Conservation (phyloP, 2,797 vertebrate genomes). For the Sebastolobus altivelis region DNA sequence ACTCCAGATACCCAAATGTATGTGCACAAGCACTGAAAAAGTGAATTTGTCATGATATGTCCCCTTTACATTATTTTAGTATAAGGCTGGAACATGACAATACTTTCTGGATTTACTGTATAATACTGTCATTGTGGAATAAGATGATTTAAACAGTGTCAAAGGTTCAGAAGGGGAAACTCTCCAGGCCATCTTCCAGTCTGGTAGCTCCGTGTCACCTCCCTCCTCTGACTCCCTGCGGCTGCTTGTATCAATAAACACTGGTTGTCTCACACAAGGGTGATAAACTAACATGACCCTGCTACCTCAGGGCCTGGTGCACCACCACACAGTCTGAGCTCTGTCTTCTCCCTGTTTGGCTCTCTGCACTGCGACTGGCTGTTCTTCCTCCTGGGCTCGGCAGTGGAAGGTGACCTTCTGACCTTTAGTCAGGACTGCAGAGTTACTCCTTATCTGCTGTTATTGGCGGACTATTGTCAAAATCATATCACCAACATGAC, state of each 20-base stretch:
- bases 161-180: neutral
- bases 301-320: conserved; percentile 9
- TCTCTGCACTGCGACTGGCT: neutral
- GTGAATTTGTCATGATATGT: too few relatives aligned
- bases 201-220: neutral
- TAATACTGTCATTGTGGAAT: neutral
- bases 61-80: too few relatives aligned
- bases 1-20: neutral
- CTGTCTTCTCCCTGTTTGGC: neutral
- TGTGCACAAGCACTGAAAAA: neutral
- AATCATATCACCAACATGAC: neutral
- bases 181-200: neutral
- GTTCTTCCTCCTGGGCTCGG: conserved; percentile 13
- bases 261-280: conserved; percentile 17
- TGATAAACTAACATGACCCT: conserved; percentile 36
- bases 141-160: neutral
- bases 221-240: conserved; percentile 24
- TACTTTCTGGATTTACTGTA: neutral
- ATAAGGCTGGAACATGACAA: neutral
- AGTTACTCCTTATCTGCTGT: conserved; percentile 5
- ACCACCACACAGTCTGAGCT: neutral
- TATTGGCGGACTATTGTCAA: conserved; percentile 3
- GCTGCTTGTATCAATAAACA: conserved; percentile 35
- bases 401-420: conserved; percentile 27
- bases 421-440: conserved; percentile 14